Evolutionary conservation across 2,888 invertebrate genomes (phyloP), one percentile per base, ranked within the genome.

Genomic region (Lithosia quadra): DNA sequence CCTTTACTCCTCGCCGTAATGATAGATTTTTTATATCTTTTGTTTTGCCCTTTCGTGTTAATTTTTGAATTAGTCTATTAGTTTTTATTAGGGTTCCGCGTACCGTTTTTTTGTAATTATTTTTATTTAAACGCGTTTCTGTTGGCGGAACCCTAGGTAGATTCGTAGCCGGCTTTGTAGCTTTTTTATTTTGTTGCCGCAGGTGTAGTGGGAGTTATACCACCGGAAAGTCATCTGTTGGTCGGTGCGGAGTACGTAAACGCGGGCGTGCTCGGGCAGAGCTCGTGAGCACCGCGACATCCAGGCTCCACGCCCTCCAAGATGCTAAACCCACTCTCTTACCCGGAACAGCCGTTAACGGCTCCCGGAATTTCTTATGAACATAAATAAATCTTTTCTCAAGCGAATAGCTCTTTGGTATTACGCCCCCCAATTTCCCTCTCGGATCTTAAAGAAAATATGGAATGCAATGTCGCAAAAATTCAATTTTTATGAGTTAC

Each of bases 151-250:
- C 87, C 87, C 85, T 88, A 82, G 84, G 82, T 83, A 83, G 90
- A 87, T 86, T 85, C 87, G 90, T 90, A 88, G 90, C 90, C 86
- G 88, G 91, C 91, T 93, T 93, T 94, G 91, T 93, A 94, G 94
- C 91, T 88, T 91, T 92, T 92, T 92, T 93, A 90, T 94, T 95
- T 95, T 95, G 91, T 95, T 94, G 92, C 92, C 91, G 90, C 95
- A 95, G 95, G 95, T 95, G 92, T 96, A 92, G 95, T 96, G 95
- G 96, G 96, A 93, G 95, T 96, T 85, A 91, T 96, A 91, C 91
- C 93, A 85, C 95, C 96, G 92, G 96, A 96, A 93, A 96, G 95
- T 92, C 95, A 96, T 88, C 95, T 93, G 88, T 92, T 96, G 94
- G 95, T 96, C 89, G 95, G 96, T 90, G 95, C 95, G 88, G 96